Evolutionary conservation across 2,113 vertebrate species (phyloP), one percentile per base, ranked within the genome.

Genomic region (Coptodon rendalli): DNA sequence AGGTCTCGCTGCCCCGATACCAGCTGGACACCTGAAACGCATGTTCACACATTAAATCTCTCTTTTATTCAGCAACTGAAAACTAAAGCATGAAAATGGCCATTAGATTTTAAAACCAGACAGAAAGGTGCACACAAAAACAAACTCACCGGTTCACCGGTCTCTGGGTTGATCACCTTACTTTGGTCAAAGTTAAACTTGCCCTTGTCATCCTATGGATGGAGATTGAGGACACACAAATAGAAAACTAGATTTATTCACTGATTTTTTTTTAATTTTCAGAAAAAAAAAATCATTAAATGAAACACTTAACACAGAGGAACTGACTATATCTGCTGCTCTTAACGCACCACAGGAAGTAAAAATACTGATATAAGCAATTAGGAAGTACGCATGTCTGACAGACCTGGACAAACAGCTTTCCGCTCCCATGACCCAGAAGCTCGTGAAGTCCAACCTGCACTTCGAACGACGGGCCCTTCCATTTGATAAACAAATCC

Each of bases 381-480:
- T 22, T 24, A 11, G 12, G 2, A 2, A n/a, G 29, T 27, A 29
- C 1, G 5, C 10, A 40, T 7, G 6, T 45, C 22, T n/a, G 36
- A 89, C 92, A 87, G 22, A 98, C 98, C 97, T 98, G 96, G 17
- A 97, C 96, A 36, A 98, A 98, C 59, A 98, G 97, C 87, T 98
- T 98, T 12, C 98, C 98, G 0, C 98, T 98, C 86, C 98, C 98
- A 1, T 98, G 98, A 5, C 98, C 98, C 89, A 98, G 78, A 76
- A 98, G 95, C 89, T 98, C 98, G 0, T 98, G 98, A 9, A 98
- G 97, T 9, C 97, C 98, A 52, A 98, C 98, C 93, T 98, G 98
- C 76, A 98, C 98, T 13, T 98, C 98, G 2, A 98, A 98, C 6
- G 98, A 98, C 0, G 97, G 97, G 3, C 97, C 96, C 57, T 98